These are phyloP conservation scores for Gallirallus australis DNA, from an alignment of 2,797 vertebrate species.

Conservation along the genomic window DNA sequence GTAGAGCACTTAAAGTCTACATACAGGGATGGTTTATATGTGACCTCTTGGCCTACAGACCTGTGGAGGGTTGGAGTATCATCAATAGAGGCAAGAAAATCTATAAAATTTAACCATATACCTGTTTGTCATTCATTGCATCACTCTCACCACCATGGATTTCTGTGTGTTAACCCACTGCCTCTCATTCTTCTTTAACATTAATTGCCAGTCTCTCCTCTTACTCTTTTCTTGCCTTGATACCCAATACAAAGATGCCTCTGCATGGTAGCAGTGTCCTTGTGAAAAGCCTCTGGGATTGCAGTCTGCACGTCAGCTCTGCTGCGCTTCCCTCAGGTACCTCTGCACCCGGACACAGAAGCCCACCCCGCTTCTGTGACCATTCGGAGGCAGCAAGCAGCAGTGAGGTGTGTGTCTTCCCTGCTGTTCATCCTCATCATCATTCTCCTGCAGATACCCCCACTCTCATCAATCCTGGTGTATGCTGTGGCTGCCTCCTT, in stretches of 20 bases:
- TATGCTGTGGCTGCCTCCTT: not conserved
- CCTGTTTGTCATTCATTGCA: not conserved
- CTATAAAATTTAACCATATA: not conserved
- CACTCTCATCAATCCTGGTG: not conserved
- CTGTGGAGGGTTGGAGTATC: not conserved
- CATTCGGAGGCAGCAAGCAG: not conserved
- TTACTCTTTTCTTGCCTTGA: not conserved
- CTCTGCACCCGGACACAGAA: not conserved
- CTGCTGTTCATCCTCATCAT: not conserved
- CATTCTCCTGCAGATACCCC: not conserved
- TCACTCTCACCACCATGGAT: not conserved
- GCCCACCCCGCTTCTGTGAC: not conserved
- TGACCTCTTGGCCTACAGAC: not conserved
- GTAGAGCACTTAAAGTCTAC: not conserved
- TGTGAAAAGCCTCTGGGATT: not conserved
- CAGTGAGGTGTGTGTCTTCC: not conserved
- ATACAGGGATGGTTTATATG: not conserved
- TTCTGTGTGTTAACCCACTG: not conserved
- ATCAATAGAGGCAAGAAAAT: not conserved
- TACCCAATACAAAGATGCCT: not conserved
- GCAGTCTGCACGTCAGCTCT: not conserved
- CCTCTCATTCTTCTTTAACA: not conserved
- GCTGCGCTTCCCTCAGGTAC: not conserved
- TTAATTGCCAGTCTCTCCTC: not conserved
- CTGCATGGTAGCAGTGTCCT: not conserved